phyloP scores from a whole-genome alignment of 2,888 invertebrate species.

The Papilio protenor region DNA sequence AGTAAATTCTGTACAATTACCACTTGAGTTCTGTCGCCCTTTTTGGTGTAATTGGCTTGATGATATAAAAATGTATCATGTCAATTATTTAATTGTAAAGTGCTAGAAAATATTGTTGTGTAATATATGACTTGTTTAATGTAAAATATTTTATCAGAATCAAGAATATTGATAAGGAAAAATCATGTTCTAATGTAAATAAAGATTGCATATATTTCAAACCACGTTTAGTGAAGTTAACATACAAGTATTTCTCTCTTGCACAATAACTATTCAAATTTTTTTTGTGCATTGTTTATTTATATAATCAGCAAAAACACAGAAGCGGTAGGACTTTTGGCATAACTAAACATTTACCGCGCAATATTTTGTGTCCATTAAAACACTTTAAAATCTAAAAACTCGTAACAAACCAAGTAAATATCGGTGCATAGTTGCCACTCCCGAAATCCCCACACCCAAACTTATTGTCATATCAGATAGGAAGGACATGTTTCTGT shows the following conservation, averaged over 20 bases:
- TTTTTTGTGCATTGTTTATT: background rate
- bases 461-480: background rate
- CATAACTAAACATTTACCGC: background rate
- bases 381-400: background rate
- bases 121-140: constrained; percentile 4
- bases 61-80: background rate
- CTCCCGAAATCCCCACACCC: too few species aligned
- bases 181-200: constrained; percentile 20
- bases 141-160: constrained; percentile 13
- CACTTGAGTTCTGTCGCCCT: background rate
- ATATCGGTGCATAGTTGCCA: too few species aligned
- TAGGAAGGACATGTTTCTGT: background rate
- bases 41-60: background rate
- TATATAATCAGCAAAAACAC: background rate
- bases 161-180: constrained; percentile 19
- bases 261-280: background rate
- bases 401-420: background rate
- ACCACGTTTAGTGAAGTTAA: background rate
- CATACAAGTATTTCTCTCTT: background rate
- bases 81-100: background rate
- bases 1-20: background rate
- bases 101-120: background rate
- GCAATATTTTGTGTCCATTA: background rate
- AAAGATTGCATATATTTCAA: constrained; percentile 11
- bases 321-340: background rate